These are phyloP conservation scores for Caenorhabditis sp. DNA, from an alignment of 2,888 invertebrate species.

Conservation along the genomic window DNA sequence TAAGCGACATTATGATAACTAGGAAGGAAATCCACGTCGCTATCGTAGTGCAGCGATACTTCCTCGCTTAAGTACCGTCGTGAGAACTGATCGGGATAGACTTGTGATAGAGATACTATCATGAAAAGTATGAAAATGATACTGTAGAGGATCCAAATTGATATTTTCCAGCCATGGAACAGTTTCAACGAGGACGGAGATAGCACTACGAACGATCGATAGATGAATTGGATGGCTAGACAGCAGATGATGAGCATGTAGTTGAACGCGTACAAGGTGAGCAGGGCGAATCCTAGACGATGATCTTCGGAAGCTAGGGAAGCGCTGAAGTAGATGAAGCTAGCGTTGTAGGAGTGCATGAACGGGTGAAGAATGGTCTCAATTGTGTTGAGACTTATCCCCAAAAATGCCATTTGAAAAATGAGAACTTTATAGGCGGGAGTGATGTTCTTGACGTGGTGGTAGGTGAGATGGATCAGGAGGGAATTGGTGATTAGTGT, in stretches of 20 bases:
- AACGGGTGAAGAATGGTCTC: conserved; percentile 3
- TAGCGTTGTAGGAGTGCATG: conserved; percentile 19
- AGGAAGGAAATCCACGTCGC: neutral
- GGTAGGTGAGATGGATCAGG: conserved; percentile 15
- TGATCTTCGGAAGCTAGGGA: neutral
- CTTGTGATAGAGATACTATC: neutral
- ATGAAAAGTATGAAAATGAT: no score
- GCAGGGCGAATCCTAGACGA: neutral
- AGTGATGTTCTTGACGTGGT: conserved; percentile 8
- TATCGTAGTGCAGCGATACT: neutral
- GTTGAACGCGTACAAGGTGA: neutral
- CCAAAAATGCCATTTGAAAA: neutral
- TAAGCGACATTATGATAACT: neutral
- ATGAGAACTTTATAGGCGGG: conserved; percentile 13
- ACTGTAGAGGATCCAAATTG: conserved; percentile 3
- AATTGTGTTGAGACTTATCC: neutral
- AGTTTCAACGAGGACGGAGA: neutral
- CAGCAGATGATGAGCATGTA: conserved; percentile 7
- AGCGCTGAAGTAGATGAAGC: conserved; percentile 22
- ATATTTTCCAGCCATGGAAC: neutral
- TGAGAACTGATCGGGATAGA: neutral
- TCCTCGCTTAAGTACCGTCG: neutral
- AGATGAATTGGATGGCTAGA: conserved; percentile 21
- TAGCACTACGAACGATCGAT: conserved; percentile 8
- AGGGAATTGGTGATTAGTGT: neutral